A percentile compares a stretch with the other conserved stretches of the same genome.
phyloP scores from a whole-genome alignment of 2,797 vertebrate species.

The Dipus sagitta region DNA sequence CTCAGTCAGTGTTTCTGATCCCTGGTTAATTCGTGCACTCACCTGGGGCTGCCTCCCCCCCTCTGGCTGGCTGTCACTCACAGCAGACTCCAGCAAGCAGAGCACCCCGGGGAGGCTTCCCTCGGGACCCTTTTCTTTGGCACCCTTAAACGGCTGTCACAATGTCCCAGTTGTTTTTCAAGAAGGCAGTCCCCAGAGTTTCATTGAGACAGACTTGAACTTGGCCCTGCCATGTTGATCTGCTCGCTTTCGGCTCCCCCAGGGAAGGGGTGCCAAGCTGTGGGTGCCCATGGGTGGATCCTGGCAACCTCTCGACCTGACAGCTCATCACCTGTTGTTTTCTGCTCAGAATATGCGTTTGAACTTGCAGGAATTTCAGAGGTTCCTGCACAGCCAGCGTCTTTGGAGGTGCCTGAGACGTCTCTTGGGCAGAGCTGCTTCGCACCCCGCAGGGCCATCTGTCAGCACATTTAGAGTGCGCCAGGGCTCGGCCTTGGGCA shows the following conservation, averaged over 20 bases:
- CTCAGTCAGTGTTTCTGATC: neutral
- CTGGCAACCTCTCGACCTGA: conserved; percentile 46
- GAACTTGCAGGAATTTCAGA: conserved; percentile 19
- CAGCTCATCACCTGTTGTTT: conserved; percentile 50
- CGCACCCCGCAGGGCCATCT: neutral
- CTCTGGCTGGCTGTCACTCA: neutral
- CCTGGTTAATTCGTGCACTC: neutral
- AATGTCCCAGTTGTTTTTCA: conserved; percentile 69
- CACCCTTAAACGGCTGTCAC: conserved; percentile 65
- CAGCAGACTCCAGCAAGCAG: neutral
- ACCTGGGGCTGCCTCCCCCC: neutral
- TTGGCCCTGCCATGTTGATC: conserved; percentile 15
- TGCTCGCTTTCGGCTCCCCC: neutral
- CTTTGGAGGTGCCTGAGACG: neutral
- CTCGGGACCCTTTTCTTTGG: neutral
- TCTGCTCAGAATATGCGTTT: neutral
- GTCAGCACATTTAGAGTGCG: neutral
- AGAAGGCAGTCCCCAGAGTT: conserved; percentile 66
- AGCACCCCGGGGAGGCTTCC: neutral
- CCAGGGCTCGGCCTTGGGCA: accelerated
- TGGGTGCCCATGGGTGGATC: conserved; percentile 4
- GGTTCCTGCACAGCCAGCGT: conserved; percentile 45
- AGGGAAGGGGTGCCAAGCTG: conserved; percentile 1
- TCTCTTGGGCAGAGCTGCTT: neutral
- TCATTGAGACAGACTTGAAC: neutral